These are phyloP conservation scores for Julus scanicus DNA, from an alignment of 2,888 invertebrate genomes.

Conservation along the genomic window DNA sequence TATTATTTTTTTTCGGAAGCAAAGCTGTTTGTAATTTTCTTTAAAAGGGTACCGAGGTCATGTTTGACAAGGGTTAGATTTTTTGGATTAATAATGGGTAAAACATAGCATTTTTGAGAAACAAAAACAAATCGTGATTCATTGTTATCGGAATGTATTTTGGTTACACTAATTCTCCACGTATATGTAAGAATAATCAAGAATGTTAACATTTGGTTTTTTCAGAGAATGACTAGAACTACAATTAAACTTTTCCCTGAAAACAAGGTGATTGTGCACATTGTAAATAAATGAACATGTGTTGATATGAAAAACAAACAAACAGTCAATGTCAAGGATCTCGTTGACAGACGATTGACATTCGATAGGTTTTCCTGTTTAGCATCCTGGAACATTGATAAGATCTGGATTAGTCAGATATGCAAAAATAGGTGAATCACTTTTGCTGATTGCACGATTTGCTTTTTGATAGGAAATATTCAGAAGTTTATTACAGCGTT, in stretches of 20 bases:
- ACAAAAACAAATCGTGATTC: too few species aligned
- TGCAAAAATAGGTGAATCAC: not conserved
- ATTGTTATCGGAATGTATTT: too few species aligned
- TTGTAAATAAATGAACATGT: not conserved
- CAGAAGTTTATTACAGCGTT: not conserved
- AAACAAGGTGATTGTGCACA: not conserved
- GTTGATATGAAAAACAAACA: not conserved
- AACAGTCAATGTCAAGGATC: constrained; percentile 13
- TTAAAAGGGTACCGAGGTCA: not conserved
- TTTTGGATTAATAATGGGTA: not conserved
- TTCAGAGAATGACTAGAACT: not conserved
- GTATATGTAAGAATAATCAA: too few species aligned
- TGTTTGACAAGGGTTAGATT: not conserved
- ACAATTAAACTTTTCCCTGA: not conserved
- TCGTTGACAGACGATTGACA: constrained; percentile 1
- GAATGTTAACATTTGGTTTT: not conserved
- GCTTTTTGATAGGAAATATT: not conserved
- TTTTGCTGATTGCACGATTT: not conserved
- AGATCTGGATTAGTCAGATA: not conserved
- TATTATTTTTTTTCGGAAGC: not conserved
- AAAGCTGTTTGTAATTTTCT: not conserved
- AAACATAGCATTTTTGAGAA: too few species aligned
- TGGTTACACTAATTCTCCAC: too few species aligned
- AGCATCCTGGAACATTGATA: not conserved
- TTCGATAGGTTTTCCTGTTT: not conserved